Evolutionary conservation across 2,888 invertebrate species (phyloP).

Genomic region (Kryphioiulus occultus): DNA sequence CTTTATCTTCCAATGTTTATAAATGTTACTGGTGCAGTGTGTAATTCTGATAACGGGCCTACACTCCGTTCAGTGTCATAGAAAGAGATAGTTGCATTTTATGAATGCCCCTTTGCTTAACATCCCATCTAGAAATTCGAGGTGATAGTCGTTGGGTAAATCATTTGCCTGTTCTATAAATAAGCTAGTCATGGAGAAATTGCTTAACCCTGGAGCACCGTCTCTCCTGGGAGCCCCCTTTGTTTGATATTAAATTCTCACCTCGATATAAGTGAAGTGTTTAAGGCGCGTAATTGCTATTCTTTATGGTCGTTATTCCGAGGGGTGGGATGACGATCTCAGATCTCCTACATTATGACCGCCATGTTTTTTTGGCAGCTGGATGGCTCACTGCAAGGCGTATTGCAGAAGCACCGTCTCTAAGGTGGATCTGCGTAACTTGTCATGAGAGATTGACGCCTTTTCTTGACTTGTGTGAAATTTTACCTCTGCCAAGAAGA

Average conservation of each 20-base stretch:
- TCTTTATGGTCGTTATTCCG: slow-evolving; percentile 16
- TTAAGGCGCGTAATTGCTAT: slow-evolving; percentile 10
- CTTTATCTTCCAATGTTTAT: too few species aligned
- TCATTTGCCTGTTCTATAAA: not conserved
- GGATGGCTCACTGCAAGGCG: not conserved
- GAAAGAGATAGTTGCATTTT: not conserved
- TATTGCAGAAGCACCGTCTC: not conserved
- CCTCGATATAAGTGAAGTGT: not conserved
- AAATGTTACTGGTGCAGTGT: not conserved
- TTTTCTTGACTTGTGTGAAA: not conserved
- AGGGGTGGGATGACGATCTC: not conserved
- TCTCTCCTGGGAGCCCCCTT: not conserved
- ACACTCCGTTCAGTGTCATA: too few species aligned
- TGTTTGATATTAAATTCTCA: slow-evolving; percentile 12
- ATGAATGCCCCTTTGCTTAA: not conserved
- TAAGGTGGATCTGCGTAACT: too few species aligned
- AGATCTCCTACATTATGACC: not conserved
- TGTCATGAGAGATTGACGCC: not conserved
- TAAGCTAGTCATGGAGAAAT: not conserved
- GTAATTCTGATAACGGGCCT: too few species aligned
- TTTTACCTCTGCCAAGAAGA: not conserved
- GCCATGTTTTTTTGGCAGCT: not conserved
- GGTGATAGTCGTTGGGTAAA: not conserved
- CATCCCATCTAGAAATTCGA: not conserved
- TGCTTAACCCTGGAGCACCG: not conserved